A percentile compares a stretch with the other conserved stretches of the same genome.
phyloP scores from a whole-genome alignment of 2,888 invertebrate species.

The Limnephilus rhombicus region DNA sequence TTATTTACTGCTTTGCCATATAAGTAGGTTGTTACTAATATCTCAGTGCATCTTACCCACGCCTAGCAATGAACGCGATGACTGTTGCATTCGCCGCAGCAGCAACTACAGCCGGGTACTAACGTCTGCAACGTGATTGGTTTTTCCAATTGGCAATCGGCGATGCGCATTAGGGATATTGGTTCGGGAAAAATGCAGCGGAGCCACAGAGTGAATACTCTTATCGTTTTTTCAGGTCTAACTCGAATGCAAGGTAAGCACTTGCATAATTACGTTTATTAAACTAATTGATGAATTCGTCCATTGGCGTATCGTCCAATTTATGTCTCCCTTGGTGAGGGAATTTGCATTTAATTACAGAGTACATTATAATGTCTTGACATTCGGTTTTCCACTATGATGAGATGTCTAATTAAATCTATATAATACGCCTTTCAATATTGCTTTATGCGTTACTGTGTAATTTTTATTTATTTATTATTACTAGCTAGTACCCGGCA shows the following conservation, averaged over 20 bases:
- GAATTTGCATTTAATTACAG: too few species aligned
- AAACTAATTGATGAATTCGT: neutral
- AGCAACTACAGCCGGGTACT: neutral
- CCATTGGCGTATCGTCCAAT: neutral
- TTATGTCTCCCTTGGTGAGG: too few species aligned
- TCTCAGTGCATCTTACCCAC: conserved; percentile 5
- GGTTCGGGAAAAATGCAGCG: conserved; percentile 3
- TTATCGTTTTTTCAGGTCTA: neutral
- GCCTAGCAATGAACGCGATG: neutral
- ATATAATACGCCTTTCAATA: too few species aligned
- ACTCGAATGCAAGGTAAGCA: neutral
- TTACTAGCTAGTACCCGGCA: too few species aligned
- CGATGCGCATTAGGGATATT: neutral
- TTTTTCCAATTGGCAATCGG: conserved; percentile 13
- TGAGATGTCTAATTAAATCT: too few species aligned
- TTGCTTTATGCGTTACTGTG: too few species aligned
- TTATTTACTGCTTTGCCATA: neutral
- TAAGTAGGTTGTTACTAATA: neutral
- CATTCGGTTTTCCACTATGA: too few species aligned
- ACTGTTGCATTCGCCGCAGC: conserved; percentile 32
- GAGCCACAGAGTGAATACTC: neutral
- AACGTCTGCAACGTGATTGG: conserved; percentile 13
- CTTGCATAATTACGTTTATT: neutral
- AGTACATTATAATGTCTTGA: too few species aligned
- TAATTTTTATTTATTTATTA: too few species aligned